Evolutionary conservation across 2,797 vertebrate genomes (phyloP), one percentile per base, ranked within the genome.

Genomic region (Momotus momota): DNA sequence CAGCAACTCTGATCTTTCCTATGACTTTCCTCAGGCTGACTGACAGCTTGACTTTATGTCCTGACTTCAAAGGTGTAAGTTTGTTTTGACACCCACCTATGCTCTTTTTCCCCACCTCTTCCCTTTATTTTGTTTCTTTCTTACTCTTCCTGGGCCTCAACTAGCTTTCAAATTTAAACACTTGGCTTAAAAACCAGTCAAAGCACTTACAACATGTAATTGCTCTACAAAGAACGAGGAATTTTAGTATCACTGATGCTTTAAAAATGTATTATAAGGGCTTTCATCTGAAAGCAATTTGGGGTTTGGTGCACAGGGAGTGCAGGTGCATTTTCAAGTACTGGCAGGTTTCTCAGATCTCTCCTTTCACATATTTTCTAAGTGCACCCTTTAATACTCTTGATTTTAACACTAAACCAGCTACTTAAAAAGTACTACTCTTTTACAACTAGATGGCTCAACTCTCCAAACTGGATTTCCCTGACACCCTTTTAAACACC

Each of bases 61-160:
- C 66, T 91, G 80, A 49, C 75, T 77, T 79, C 87, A 69, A 94
- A 95, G 83, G 16, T 69, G 38, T 41, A 71, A 84, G 33, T 75
- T 94, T 95, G 86, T 97, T 97, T 97, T 96, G 95, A 97, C 93
- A 97, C 73, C 23, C 43, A 94, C 67, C 62, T 82, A 90, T 92
- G 64, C 58, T 92, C 80, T 81, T 87, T 57, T 81, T 10, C 17
- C 22, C n/a, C 13, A 29, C 6, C 14, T 29, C 78, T 55, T 88
- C 38, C 29, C 77, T 95, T 85, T 62, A 27, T 71, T 78, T 86
- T 33, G 7, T 84, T 86, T 33, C 35, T 55, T 84, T 79, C 91
- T 60, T 6, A 71, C 16, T 78, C 78, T 72, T 90, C 38, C 52
- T 85, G 45, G 60, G 73, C 88, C 79, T 90, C n/a, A 35, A 77